Base-by-base conservation (phyloP, 2,888 invertebrate species). In the Suillia variegata region DNA sequence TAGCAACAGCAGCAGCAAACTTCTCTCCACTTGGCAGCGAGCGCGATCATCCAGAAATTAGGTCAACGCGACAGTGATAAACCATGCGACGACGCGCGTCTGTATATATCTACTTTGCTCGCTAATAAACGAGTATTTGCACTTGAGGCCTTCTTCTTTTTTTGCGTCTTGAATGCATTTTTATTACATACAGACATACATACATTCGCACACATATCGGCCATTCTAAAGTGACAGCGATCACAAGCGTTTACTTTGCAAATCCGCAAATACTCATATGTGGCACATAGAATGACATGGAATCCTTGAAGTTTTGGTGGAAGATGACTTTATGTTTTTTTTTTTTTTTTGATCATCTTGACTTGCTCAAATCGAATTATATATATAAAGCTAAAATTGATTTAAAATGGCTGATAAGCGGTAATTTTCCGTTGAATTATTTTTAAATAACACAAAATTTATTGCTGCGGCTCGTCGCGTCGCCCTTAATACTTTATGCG, bases 61-160 rank as follows among this genome's bases (percentile, higher is more conserved):
- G 79, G 79, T 80, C 79, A 80, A n/a, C 70, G 76, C 71, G 70
- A 70, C 68, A 68, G 59, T 54, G 64, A 62, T 54, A 53, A 61
- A 61, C 61, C 58, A 55, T 60, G 59, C 58, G 57, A 62, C 57
- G 59, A 61, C 13, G 13, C n/a, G 6, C 38, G 38, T 10, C 26
- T 26, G 5, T 26, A 26, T 10, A 38, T 38, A 38, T n/a, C n/a
- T n/a, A 38, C 38, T 38, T 5, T 10, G 38, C n/a, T 34, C 34
- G 34, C n/a, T 51, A n/a, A n/a, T n/a, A n/a, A n/a, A n/a, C n/a
- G n/a, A n/a, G n/a, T n/a, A n/a, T n/a, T n/a, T n/a, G n/a, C n/a
- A n/a, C n/a, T n/a, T n/a, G n/a, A n/a, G n/a, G n/a, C n/a, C n/a
- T 57, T 17, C 45, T 50, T 58, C 22, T 66, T 62, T 62, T 42